These are phyloP conservation scores for Euleptes europaea DNA, from an alignment of 2,113 vertebrate genomes.

Conservation along the genomic window DNA sequence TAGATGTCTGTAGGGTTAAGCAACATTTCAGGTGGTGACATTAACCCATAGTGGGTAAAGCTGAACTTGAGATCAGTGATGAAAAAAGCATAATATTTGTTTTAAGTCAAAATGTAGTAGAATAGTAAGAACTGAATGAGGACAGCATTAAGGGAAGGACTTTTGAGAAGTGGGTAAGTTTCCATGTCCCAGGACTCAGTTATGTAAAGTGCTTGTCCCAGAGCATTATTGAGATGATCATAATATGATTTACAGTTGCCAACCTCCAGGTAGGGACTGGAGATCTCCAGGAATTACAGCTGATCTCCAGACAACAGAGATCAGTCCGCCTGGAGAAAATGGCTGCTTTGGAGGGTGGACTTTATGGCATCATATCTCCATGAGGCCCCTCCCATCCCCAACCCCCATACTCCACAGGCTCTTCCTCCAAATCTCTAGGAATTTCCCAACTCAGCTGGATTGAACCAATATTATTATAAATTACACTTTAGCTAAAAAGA, in stretches of 20 bases:
- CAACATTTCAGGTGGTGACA: neutral
- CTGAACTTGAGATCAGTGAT: neutral
- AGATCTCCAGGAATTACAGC: no score
- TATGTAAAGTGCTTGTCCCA: no score
- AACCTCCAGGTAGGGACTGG: neutral
- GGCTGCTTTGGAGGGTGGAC: no score
- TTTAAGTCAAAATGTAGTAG: neutral
- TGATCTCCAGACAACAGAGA: no score
- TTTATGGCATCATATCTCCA: no score
- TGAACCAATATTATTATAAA: neutral
- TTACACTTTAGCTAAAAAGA: neutral
- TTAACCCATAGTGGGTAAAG: neutral
- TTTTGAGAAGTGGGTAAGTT: neutral
- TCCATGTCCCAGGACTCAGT: no score
- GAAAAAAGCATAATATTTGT: neutral
- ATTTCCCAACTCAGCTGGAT: neutral
- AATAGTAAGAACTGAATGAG: slow-evolving; percentile 6
- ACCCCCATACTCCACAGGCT: no score
- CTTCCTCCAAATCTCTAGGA: no score
- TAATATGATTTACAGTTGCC: neutral
- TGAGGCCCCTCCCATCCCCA: no score
- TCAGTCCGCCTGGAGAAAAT: no score
- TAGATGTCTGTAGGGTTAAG: neutral
- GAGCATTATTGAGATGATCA: no score
- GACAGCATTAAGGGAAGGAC: neutral